Evolutionary conservation across 2,113 vertebrate genomes (phyloP).

Genomic region (Toxotes jaculatrix): DNA sequence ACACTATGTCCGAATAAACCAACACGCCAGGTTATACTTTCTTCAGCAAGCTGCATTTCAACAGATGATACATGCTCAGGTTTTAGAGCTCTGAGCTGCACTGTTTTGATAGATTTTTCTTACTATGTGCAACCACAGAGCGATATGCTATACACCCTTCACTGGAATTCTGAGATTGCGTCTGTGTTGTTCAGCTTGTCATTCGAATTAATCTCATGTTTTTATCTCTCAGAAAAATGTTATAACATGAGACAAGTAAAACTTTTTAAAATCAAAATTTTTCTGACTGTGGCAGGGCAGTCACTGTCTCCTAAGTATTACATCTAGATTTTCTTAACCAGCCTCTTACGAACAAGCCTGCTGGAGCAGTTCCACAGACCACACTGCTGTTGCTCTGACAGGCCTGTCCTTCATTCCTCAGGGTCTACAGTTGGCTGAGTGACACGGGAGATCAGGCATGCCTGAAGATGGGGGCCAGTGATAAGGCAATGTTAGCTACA

Average conservation of each 20-base stretch:
- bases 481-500: conserved; percentile 26
- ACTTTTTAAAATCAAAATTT: neutral
- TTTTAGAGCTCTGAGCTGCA: neutral
- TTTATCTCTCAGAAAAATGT: neutral
- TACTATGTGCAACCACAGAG: neutral
- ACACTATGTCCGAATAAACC: neutral
- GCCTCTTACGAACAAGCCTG: conserved; percentile 13
- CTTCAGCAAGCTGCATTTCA: neutral
- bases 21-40: neutral
- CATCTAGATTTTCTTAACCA: neutral
- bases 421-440: conserved; percentile 43
- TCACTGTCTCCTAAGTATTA: neutral
- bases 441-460: conserved; percentile 33
- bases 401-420: conserved; percentile 27
- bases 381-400: conserved; percentile 28
- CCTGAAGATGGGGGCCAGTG: conserved; percentile 43
- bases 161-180: conserved; percentile 6
- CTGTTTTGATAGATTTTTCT: neutral
- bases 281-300: neutral
- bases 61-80: neutral
- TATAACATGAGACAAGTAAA: neutral
- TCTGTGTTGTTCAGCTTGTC: neutral
- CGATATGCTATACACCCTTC: neutral
- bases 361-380: conserved; percentile 4
- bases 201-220: neutral